phyloP scores from a whole-genome alignment of 1,140 invertebrate species.

The Drosophila nannoptera region DNA sequence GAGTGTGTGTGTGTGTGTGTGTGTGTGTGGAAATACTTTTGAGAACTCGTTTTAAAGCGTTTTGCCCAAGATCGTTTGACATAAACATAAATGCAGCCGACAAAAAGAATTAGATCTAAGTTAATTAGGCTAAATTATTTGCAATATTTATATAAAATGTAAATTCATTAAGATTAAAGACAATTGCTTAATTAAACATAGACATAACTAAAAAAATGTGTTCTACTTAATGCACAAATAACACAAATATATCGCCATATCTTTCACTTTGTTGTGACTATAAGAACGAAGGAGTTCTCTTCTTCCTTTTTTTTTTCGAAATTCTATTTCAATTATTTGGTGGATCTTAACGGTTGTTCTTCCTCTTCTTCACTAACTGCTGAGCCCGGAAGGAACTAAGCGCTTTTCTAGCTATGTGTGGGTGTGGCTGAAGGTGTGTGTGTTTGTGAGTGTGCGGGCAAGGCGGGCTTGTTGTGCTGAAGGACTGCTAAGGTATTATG shows the following conservation, averaged over 20 bases:
- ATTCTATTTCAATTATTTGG: conserved; percentile 63
- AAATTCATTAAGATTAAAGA: conserved; percentile 36
- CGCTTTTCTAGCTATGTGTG: neutral
- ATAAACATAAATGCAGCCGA: conserved; percentile 58
- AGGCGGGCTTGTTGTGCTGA: conserved; percentile 36
- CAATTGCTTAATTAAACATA: conserved; percentile 1
- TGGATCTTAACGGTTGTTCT: conserved; percentile 15
- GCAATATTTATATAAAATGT: conserved; percentile 31
- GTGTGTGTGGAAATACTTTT: conserved; percentile 63
- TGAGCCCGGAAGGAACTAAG: conserved; percentile 30
- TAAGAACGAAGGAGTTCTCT: neutral
- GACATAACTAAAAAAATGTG: conserved; percentile 34
- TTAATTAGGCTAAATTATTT: conserved; percentile 47
- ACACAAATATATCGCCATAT: conserved; percentile 33
- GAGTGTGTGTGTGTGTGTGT: conserved; percentile 32
- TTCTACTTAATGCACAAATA: conserved; percentile 11
- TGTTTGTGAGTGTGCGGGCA: conserved; percentile 8
- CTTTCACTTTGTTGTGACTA: conserved; percentile 26
- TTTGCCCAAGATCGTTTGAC: conserved; percentile 38
- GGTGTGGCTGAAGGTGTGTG: neutral
- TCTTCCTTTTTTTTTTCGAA: no score
- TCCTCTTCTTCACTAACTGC: conserved; percentile 1
- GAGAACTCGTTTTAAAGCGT: conserved; percentile 41
- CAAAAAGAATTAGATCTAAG: conserved; percentile 36
- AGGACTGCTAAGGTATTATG: conserved; percentile 71